Base-by-base conservation (phyloP, 1,140 invertebrate genomes). In the Lepidotrigona ventralis region DNA sequence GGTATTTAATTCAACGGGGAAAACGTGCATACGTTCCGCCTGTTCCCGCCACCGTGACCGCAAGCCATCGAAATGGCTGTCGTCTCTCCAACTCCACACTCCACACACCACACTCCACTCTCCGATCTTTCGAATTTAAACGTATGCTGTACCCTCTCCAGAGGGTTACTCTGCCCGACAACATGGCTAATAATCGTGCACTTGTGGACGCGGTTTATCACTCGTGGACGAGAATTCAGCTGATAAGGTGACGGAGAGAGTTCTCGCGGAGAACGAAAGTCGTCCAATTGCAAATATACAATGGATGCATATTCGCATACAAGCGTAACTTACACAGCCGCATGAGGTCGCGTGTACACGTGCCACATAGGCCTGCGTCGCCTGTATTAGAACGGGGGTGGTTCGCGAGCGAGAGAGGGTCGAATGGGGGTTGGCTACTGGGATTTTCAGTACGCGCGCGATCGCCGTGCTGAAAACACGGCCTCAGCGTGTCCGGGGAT, bases 371-470 rank as follows among this genome's bases (percentile, higher is more conserved):
- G 60, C 17, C 39, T n/a, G n/a, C 26, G 76, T 56, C 71, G 63
- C 72, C 82, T 85, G 79, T 86, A 80, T 86, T 77, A 76, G 75
- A 81, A 82, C 77, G 63, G 77, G 81, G 83, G 81, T 64, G 88
- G 71, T 81, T 68, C 14, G 51, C 58, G 23, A 39, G 76, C 33
- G 33, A 51, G 69, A 60, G 81, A 86, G 79, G 85, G 88, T 89
- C 87, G 86, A 46, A 88, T 89, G 88, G 87, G 87, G 88, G 73
- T 89, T n/a, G 88, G 87, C 88, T 89, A 83, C 89, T 84, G 89
- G 87, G 86, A 91, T 90, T 86, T 87, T 90, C 89, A 91, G 91
- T 91, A 88, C 86, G 85, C 90, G 91, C 89, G 90, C 90, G 90
- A 90, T 90, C 91, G 87, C 82, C 91, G 91, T 87, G 89, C 81